These are phyloP conservation scores for Helostoma temminkii DNA, from an alignment of 2,797 vertebrate species.

Conservation along the genomic window DNA sequence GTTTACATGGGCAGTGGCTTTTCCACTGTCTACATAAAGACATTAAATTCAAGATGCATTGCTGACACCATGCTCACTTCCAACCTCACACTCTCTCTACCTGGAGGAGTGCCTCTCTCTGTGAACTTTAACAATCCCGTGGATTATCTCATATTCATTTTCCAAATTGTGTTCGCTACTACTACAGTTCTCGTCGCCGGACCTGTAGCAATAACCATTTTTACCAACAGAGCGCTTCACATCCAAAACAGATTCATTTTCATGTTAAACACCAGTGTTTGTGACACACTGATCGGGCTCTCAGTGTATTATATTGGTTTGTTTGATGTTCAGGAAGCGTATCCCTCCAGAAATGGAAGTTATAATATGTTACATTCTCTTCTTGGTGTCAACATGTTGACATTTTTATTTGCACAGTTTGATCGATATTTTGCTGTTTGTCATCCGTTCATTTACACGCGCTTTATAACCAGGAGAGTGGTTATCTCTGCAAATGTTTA, in stretches of 20 bases:
- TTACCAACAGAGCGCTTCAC: conserved; percentile 66
- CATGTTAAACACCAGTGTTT: conserved; percentile 83
- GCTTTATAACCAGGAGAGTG: conserved; percentile 61
- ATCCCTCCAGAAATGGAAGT: conserved; percentile 63
- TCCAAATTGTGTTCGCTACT: conserved; percentile 80
- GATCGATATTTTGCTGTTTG: conserved; percentile 70
- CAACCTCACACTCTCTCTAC: conserved; percentile 44
- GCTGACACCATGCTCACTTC: conserved; percentile 41
- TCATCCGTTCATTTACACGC: conserved; percentile 62
- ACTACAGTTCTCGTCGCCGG: conserved; percentile 67
- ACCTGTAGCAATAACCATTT: conserved; percentile 69
- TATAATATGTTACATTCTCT: conserved; percentile 45
- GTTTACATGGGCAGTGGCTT: background rate
- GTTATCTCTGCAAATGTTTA: conserved; percentile 69
- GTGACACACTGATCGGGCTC: conserved; percentile 65
- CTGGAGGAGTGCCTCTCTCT: conserved; percentile 63
- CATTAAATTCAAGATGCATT: background rate
- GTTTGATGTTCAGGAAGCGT: conserved; percentile 75
- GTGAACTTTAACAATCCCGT: conserved; percentile 75
- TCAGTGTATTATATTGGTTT: conserved; percentile 68
- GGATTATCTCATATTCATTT: conserved; percentile 78
- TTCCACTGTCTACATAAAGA: background rate
- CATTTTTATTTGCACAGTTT: conserved; percentile 76
- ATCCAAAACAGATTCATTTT: conserved; percentile 84
- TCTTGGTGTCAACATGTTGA: conserved; percentile 64